Evolutionary conservation across 2,113 vertebrate genomes (phyloP).

Genomic region (Tyto alba): DNA sequence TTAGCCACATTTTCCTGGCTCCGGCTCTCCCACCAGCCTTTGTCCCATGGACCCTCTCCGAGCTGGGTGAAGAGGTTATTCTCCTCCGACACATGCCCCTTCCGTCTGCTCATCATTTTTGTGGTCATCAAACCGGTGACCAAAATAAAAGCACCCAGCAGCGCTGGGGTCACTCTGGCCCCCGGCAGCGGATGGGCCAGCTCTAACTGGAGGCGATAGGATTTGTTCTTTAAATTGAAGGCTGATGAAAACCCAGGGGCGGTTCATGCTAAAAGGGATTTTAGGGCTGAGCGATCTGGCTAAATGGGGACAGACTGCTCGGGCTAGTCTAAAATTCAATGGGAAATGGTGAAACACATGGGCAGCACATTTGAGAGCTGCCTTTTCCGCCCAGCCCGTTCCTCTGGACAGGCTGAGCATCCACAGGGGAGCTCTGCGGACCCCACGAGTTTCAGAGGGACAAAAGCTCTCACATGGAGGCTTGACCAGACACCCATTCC

Average conservation of each 20-base stretch:
- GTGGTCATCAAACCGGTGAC: background rate
- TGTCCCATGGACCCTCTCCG: background rate
- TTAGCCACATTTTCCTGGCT: background rate
- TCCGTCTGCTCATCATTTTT: background rate
- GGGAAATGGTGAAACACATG: background rate
- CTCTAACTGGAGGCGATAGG: background rate
- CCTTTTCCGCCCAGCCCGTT: rapidly evolving
- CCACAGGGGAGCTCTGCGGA: rapidly evolving
- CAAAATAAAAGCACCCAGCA: background rate
- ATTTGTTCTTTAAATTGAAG: slow-evolving; percentile 2
- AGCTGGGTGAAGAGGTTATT: background rate
- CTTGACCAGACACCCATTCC: background rate
- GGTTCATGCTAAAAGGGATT: background rate
- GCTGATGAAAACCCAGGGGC: background rate
- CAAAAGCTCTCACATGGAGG: background rate
- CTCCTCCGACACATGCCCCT: background rate
- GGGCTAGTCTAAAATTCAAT: background rate
- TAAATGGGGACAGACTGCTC: background rate
- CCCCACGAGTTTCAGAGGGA: background rate
- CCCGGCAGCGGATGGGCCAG: background rate
- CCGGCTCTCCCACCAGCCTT: background rate
- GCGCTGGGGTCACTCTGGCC: background rate
- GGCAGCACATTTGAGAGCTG: background rate
- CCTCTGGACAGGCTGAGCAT: background rate
- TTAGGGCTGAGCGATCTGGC: background rate